Conservation (phyloP, 2,888 invertebrate species). For the Spisula subtruncata region DNA sequence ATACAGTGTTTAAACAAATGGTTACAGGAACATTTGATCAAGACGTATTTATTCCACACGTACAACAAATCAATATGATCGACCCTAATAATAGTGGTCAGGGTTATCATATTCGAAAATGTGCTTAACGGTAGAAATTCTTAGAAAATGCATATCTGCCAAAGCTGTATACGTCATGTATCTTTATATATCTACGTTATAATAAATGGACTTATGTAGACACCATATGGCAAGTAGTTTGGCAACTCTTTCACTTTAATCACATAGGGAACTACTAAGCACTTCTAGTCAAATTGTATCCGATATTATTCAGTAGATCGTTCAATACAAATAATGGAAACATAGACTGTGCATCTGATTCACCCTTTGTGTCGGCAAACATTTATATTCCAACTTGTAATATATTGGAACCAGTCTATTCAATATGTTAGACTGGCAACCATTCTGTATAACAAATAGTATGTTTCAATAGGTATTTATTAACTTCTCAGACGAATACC, state of each 20-base stretch:
- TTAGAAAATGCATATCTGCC: background rate
- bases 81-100: no score
- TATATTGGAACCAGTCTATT: conserved; percentile 5
- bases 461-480: background rate
- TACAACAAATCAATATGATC: no score
- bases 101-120: background rate
- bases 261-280: background rate
- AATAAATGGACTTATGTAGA: background rate
- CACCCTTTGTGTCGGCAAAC: background rate
- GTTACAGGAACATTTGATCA: no score
- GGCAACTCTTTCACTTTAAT: background rate
- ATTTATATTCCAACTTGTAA: background rate
- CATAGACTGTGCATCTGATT: background rate
- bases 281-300: background rate
- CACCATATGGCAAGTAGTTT: background rate
- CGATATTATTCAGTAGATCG: background rate
- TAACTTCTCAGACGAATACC: background rate
- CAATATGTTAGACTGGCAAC: background rate
- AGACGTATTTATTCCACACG: no score
- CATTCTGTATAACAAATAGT: conserved; percentile 12
- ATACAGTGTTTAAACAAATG: no score
- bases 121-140: background rate
- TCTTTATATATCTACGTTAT: background rate
- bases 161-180: background rate
- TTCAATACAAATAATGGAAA: background rate